Conservation (phyloP, 2,888 invertebrate genomes). For the Blera fallax region DNA sequence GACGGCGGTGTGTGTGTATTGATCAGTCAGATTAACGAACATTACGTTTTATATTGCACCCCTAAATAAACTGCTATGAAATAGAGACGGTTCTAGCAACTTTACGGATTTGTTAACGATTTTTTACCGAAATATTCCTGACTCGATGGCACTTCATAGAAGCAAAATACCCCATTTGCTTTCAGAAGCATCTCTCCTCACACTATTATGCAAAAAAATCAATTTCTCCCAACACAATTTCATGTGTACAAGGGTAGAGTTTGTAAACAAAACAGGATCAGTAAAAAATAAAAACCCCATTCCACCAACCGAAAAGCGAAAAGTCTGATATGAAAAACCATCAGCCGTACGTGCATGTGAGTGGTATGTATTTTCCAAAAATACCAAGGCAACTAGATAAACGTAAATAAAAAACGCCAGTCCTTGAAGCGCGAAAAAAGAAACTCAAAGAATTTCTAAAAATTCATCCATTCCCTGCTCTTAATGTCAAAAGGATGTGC, state of each 20-base stretch:
- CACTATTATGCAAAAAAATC: no score
- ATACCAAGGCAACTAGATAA: not conserved
- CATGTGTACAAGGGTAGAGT: not conserved
- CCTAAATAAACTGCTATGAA: no score
- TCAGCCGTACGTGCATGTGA: not conserved
- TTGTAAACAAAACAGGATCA: not conserved
- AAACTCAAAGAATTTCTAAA: not conserved
- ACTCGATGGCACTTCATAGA: no score
- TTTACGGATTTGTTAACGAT: no score
- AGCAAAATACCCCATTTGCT: no score
- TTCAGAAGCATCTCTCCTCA: no score
- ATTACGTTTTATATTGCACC: no score
- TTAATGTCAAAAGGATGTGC: conserved; percentile 34
- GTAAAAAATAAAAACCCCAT: not conserved
- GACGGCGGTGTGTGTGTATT: no score
- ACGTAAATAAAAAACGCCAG: not conserved
- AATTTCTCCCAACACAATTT: not conserved
- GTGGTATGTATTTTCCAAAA: not conserved
- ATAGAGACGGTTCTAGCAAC: no score
- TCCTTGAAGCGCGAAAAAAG: not conserved
- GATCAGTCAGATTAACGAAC: no score
- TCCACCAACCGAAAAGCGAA: not conserved
- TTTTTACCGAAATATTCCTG: no score
- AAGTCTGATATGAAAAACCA: no score
- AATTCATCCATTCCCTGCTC: conserved; percentile 12